phyloP scores from a whole-genome alignment of 2,888 invertebrate species.

The Torymus tubicola region DNA sequence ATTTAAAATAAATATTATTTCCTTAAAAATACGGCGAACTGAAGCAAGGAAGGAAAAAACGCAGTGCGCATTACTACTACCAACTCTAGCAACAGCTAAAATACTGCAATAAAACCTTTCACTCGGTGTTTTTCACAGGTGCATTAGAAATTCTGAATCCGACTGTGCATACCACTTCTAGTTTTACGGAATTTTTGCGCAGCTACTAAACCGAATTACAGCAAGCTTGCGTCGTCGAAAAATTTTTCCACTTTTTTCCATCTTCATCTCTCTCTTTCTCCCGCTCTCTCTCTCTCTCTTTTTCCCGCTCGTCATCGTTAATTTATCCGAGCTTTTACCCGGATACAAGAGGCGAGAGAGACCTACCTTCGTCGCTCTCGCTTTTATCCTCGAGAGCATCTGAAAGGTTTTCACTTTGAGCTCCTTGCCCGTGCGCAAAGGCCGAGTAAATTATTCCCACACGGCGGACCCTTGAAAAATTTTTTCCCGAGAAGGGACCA shows the following conservation, averaged over 20 bases:
- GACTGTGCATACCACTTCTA: no score
- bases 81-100: no score
- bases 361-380: slow-evolving; percentile 5
- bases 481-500: slow-evolving; percentile 33
- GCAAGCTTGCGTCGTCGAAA: not conserved
- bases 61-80: no score
- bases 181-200: no score
- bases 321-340: slow-evolving; percentile 53
- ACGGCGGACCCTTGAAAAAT: slow-evolving; percentile 50
- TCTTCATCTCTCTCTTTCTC: not conserved
- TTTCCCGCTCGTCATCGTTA: slow-evolving; percentile 48
- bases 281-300: not conserved
- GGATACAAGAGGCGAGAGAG: slow-evolving; percentile 9
- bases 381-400: slow-evolving; percentile 62
- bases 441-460: slow-evolving; percentile 59
- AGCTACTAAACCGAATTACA: no score
- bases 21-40: no score
- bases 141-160: no score
- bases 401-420: slow-evolving; percentile 63
- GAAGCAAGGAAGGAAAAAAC: no score
- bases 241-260: not conserved
- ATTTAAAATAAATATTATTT: no score
- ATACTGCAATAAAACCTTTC: no score
- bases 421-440: slow-evolving; percentile 48
- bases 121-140: no score